Percentiles rank a stretch among this genome's conserved stretches.
Evolutionary conservation across 2,797 vertebrate genomes (phyloP).

Genomic region (Hyperoplus immaculatus): DNA sequence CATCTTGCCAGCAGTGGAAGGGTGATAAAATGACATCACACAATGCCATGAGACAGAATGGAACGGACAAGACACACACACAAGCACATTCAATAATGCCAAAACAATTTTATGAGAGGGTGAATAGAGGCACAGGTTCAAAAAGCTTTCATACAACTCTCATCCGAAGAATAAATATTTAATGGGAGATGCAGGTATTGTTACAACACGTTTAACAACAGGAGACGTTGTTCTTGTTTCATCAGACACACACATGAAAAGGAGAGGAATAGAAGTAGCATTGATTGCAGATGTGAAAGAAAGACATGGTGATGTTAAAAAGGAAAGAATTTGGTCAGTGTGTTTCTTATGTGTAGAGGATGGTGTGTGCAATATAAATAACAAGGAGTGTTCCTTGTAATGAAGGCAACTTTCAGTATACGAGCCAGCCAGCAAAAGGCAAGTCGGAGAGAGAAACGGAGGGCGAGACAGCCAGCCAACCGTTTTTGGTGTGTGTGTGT

Average conservation of each 20-base stretch:
- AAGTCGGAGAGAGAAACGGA: slow-evolving; percentile 18
- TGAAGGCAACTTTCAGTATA: slow-evolving; percentile 53
- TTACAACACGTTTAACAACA: not conserved
- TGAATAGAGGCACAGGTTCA: not conserved
- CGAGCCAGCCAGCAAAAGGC: slow-evolving; percentile 31
- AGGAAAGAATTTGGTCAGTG: slow-evolving; percentile 26
- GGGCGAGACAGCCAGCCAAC: slow-evolving; percentile 36
- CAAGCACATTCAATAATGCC: not conserved
- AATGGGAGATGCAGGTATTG: not conserved
- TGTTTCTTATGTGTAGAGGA: slow-evolving; percentile 22
- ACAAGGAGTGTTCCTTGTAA: slow-evolving; percentile 60
- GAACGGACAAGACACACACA: not conserved
- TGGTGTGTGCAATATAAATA: slow-evolving; percentile 17
- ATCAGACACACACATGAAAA: not conserved
- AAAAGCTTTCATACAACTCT: not conserved
- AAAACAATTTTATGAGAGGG: not conserved
- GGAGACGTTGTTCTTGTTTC: not conserved
- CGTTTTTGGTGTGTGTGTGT: slow-evolving; percentile 34
- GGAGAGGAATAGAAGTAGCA: not conserved
- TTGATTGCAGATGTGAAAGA: slow-evolving; percentile 31
- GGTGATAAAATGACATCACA: slow-evolving; percentile 43
- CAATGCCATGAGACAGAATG: slow-evolving; percentile 22
- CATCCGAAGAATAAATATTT: not conserved
- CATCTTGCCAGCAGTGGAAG: slow-evolving; percentile 39
- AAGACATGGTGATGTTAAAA: slow-evolving; percentile 23